Evolutionary conservation across 2,113 vertebrate species (phyloP).

Genomic region (Etheostoma spectabile): DNA sequence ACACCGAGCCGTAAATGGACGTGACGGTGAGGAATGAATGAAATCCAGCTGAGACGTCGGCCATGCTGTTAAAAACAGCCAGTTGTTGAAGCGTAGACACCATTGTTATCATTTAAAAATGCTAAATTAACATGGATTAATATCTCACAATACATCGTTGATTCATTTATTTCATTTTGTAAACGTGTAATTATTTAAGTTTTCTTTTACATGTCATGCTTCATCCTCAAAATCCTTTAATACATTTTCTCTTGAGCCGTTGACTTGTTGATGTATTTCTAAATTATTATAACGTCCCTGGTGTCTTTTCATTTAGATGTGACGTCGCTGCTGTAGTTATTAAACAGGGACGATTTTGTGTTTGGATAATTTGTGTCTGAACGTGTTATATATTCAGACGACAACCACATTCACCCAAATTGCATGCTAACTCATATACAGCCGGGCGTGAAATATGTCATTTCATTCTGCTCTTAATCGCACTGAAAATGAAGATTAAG

Average conservation of each 20-base stretch:
- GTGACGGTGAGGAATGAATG: too few relatives aligned
- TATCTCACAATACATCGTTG: too few relatives aligned
- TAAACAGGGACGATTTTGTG: not conserved
- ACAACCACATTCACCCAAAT: slow-evolving; percentile 27
- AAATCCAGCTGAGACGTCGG: too few relatives aligned
- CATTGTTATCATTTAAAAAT: too few relatives aligned
- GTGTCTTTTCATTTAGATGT: not conserved
- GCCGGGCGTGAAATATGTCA: slow-evolving; percentile 49
- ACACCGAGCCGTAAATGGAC: too few relatives aligned
- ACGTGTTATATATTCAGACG: slow-evolving; percentile 1
- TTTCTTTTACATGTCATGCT: not conserved
- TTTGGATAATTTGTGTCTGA: slow-evolving; percentile 31
- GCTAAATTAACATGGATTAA: too few relatives aligned
- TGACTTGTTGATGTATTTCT: not conserved
- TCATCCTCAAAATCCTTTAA: not conserved
- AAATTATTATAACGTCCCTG: not conserved
- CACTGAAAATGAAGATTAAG: slow-evolving; percentile 75
- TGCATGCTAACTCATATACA: slow-evolving; percentile 19
- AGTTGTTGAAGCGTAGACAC: too few relatives aligned
- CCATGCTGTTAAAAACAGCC: too few relatives aligned
- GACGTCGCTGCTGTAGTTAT: not conserved
- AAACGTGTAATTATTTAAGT: too few relatives aligned
- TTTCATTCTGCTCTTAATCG: slow-evolving; percentile 66
- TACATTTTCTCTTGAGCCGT: not conserved
- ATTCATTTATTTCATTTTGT: too few relatives aligned